Evolutionary conservation across 2,797 vertebrate genomes (phyloP), one percentile per base, ranked within the genome.

Genomic region (Phylloscopus collybita): DNA sequence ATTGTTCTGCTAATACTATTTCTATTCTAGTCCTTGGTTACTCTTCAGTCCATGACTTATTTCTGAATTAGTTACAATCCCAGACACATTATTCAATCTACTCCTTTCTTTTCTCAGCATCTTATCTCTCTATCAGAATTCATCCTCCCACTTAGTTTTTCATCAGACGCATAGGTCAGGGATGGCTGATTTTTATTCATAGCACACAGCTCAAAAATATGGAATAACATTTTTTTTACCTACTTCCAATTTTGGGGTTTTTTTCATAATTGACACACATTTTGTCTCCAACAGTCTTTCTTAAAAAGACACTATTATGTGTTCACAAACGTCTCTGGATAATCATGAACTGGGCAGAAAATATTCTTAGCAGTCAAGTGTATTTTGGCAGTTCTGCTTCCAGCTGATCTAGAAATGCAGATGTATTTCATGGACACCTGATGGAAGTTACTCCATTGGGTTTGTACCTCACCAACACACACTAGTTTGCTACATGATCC

Each of bases 11-110:
- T 78, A 38, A 69, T 80, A 69, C 53, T 80, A 92, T 96, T 96
- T 94, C 69, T 94, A 94, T 94, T 96, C 90, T 66, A 89, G 83
- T 78, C 78, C 50, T 92, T 38, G 42, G 54, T 76, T 92, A 30
- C 57, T 78, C 79, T 86, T 60, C 65, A 80, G 81, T 45, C 83
- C 94, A 94, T 96, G 88, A 95, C 86, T 95, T 96, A 95, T 95
- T 95, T 95, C 80, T 94, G 89, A 92, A 95, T 94, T 95, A 86
- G 86, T 88, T 94, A 75, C 84, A 87, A 88, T 84, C 59, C 40
- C 59, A 89, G 66, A 79, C 83, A 86, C 69, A 85, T 95, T 88
- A 92, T 78, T 96, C 88, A 88, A 86, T 64, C 66, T 69, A 88
- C 34, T 92, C 65, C 50, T 94, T 93, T 88, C 59, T 92, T 84